phyloP scores from a whole-genome alignment of 2,888 invertebrate species.

The Oscheius sp. region DNA sequence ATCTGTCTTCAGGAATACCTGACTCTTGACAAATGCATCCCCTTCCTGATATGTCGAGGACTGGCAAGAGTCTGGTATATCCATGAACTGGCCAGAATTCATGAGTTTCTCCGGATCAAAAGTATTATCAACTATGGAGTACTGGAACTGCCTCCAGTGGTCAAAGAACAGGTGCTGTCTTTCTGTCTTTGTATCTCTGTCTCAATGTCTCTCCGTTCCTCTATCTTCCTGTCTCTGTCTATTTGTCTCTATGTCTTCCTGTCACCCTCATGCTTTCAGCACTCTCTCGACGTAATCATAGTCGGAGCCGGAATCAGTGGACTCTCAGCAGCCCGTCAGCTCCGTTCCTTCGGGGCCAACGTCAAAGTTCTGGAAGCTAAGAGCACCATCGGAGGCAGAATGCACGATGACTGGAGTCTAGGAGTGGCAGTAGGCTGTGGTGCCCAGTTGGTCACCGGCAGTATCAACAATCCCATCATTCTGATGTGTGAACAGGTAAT shows the following conservation, averaged over 20 bases:
- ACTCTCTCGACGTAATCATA: conserved; percentile 72
- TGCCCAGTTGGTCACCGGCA: conserved; percentile 76
- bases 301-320: conserved; percentile 77
- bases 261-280: conserved; percentile 7
- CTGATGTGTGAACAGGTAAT: conserved; percentile 76
- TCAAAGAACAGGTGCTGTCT: neutral
- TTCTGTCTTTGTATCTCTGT: neutral
- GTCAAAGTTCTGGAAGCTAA: conserved; percentile 76
- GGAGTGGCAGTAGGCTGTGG: conserved; percentile 74
- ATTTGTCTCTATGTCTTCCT: too few species aligned
- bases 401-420: conserved; percentile 70
- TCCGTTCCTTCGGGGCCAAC: conserved; percentile 75
- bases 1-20: conserved; percentile 55
- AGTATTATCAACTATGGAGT: conserved; percentile 63
- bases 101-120: conserved; percentile 53
- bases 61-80: conserved; percentile 61
- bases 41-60: conserved; percentile 61
- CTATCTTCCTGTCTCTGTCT: neutral
- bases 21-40: conserved; percentile 43
- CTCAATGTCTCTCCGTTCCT: neutral
- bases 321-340: conserved; percentile 76
- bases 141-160: conserved; percentile 42
- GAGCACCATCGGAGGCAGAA: conserved; percentile 75
- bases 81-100: conserved; percentile 47
- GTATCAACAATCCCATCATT: conserved; percentile 76